These are phyloP conservation scores for Ormyrus pomaceus DNA, from an alignment of 2,888 invertebrate species.

Conservation along the genomic window DNA sequence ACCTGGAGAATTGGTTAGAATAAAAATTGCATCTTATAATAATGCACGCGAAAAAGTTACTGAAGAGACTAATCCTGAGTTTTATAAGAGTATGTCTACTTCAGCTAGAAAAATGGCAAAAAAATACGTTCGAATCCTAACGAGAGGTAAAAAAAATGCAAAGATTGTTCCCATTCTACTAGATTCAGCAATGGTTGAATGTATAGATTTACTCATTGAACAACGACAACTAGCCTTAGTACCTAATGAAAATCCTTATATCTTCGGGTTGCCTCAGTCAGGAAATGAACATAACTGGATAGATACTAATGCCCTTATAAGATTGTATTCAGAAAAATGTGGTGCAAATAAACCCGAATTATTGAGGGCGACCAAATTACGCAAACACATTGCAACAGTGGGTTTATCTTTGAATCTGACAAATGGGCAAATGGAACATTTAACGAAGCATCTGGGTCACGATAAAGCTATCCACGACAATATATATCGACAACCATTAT, in stretches of 20 bases:
- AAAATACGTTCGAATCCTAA: constrained; percentile 47
- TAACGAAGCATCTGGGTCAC: constrained; percentile 9
- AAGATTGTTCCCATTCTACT: constrained; percentile 51
- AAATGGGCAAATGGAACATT: constrained; percentile 1
- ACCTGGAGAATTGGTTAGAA: constrained; percentile 34
- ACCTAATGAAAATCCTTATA: constrained; percentile 37
- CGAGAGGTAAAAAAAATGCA: constrained; percentile 52
- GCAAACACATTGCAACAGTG: constrained; percentile 61
- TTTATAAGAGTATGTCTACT: constrained; percentile 26
- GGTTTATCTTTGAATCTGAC: constrained; percentile 33
- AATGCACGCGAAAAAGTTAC: constrained; percentile 9
- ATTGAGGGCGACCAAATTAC: constrained; percentile 57
- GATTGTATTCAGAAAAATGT: constrained; percentile 55
- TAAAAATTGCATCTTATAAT: constrained; percentile 34
- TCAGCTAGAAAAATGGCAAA: constrained; percentile 27
- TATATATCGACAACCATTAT: constrained; percentile 9
- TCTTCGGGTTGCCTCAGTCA: constrained; percentile 52
- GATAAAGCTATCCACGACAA: constrained; percentile 8
- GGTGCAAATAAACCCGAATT: constrained; percentile 56
- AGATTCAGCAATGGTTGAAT: constrained; percentile 43
- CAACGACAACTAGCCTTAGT: constrained; percentile 30
- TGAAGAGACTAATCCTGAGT: constrained; percentile 5
- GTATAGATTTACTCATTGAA: constrained; percentile 26
- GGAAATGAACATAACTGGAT: constrained; percentile 41
- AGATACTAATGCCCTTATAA: not conserved